Evolutionary conservation across 2,113 vertebrate species (phyloP), one percentile per base, ranked within the genome.

Genomic region (Urocitellus parryii): DNA sequence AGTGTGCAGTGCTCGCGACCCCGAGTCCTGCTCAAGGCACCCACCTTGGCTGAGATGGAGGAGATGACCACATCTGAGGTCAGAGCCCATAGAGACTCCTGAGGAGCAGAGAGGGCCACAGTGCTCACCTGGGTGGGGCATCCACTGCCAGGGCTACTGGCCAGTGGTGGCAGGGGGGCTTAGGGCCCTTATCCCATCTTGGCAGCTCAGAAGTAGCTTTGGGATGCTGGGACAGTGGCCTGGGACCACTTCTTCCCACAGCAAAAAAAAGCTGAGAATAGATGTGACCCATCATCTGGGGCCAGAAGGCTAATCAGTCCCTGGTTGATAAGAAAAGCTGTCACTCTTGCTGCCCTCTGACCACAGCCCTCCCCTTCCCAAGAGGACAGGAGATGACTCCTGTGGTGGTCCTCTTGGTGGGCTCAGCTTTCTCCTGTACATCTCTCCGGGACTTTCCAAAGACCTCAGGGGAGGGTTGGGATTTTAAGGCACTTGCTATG

Each of bases 31-130:
- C 99, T 99, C 42, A 99, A 99, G 97, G 99, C 99, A 0, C 99
- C 99, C 8, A 99, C 99, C 0, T 98, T 99, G 97, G 99, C 99
- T 0, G 99, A 99, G 98, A 99, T 99, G 99, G 99, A 99, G 92
- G 99, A 99, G 98, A 99, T 99, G 99, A 99, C 98, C 96, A 91
- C 99, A 10, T 99, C 99, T 0, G 99, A 99, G 99, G 99, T 99
- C 96, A 97, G 98, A 58, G 53, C 29, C 7, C 4, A 39, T 13
- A 51, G 29, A 8, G 29, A 12, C 8, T 32, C 14, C 17, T 63
- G 65, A 27, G 20, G 37, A 39, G 37, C 37, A 32, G 12, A 9
- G 7, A 11, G 39, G 8, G 3, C 16, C 0, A 42, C 13, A 4
- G 34, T 0, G 8, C 0, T 61, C 25, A 24, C 56, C 61, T 5